phyloP scores from a whole-genome alignment of 2,888 invertebrate species.

The Trachelus troglodyta region DNA sequence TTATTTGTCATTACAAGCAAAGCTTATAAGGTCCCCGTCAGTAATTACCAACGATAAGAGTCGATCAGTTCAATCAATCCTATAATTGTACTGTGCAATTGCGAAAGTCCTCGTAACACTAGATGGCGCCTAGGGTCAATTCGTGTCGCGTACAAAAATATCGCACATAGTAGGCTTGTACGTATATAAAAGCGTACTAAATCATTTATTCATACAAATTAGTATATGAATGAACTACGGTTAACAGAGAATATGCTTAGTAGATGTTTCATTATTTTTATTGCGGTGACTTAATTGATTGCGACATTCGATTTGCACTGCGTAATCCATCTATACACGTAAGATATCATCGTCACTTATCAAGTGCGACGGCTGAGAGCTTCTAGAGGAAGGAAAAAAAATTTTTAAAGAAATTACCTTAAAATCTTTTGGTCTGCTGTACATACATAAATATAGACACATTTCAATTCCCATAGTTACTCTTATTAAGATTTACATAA shows the following conservation, averaged over 20 bases:
- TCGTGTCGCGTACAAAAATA: neutral
- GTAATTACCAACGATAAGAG: neutral
- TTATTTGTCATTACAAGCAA: neutral
- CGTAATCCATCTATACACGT: neutral
- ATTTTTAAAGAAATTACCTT: too few species aligned
- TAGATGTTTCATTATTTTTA: slow-evolving; percentile 36
- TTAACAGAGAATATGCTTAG: neutral
- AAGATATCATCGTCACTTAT: neutral
- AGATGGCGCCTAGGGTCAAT: neutral
- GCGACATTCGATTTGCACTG: slow-evolving; percentile 48
- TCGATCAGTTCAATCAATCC: neutral
- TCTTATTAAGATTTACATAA: neutral
- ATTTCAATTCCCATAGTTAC: neutral
- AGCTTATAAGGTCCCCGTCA: neutral
- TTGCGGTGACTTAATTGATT: slow-evolving; percentile 47
- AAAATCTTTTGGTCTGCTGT: neutral
- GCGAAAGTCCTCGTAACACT: neutral
- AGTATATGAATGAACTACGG: neutral
- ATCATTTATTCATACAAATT: neutral
- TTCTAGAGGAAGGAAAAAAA: too few species aligned
- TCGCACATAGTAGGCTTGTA: neutral
- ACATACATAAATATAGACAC: neutral
- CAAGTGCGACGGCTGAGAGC: neutral
- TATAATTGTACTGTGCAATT: neutral
- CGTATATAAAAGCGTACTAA: neutral